A percentile compares a stretch with the other conserved stretches of the same genome.
These are phyloP conservation scores for Yponomeuta evonymella DNA, from an alignment of 2,888 invertebrate species.

Conservation along the genomic window DNA sequence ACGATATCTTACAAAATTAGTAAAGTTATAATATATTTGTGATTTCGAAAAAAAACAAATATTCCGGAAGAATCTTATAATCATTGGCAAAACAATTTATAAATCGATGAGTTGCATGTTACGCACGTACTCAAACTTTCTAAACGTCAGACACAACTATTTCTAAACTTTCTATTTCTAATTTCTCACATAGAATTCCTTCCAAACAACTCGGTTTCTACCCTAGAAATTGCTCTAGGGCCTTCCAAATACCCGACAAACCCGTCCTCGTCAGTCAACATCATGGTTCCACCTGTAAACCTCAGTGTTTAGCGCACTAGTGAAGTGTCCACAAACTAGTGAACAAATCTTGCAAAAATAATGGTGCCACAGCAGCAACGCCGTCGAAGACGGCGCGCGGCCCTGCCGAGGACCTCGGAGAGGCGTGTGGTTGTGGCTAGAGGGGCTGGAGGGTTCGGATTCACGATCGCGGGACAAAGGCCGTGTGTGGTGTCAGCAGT, in stretches of 20 bases:
- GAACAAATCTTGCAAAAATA: not conserved
- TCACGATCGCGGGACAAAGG: slow-evolving; percentile 97
- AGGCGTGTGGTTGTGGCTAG: slow-evolving; percentile 90
- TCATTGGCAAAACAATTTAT: not conserved
- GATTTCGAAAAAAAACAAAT: not conserved
- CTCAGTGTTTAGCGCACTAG: not conserved
- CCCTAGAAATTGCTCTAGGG: not conserved
- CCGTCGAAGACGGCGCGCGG: slow-evolving; percentile 60
- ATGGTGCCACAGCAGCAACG: slow-evolving; percentile 71
- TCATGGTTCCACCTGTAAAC: not conserved
- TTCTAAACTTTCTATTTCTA: slow-evolving; percentile 14
- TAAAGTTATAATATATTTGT: not conserved
- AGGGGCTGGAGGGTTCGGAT: slow-evolving; percentile 95
- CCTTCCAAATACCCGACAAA: not conserved
- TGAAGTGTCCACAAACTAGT: not conserved
- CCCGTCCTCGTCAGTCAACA: not conserved
- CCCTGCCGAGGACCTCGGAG: slow-evolving; percentile 74
- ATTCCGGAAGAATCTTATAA: not conserved
- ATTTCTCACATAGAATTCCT: slow-evolving; percentile 5
- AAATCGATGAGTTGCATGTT: not conserved
- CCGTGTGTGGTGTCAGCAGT: slow-evolving; percentile 97
- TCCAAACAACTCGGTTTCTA: not conserved
- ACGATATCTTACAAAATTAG: too few species aligned
- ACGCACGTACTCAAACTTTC: slow-evolving; percentile 9
- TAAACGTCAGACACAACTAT: slow-evolving; percentile 10